Base-by-base conservation (phyloP, 1,140 invertebrate genomes). In the Aethina tumida region DNA sequence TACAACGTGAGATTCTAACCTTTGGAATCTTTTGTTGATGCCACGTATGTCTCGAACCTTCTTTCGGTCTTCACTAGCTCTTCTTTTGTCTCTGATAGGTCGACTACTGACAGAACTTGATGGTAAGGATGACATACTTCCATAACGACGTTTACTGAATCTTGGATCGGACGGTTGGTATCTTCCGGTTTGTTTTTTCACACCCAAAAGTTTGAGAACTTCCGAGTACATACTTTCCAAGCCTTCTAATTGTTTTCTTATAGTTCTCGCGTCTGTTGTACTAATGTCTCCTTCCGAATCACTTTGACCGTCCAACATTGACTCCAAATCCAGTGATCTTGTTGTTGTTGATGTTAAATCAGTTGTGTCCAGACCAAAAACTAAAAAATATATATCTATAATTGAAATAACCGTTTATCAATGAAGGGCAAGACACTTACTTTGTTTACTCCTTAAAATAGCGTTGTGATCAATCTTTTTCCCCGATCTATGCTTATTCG, bases 1-100 rank as follows among this genome's bases (percentile, higher is more conserved):
- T 5, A 93, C 86, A 7, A 94, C 88, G 59, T 95, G 90, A 5
- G 85, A 86, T 63, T 95, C 91, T 32, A 95, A 64, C 10, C 87
- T 68, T 61, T 92, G 86, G 62, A 94, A 92, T 33, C 89, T 69
- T 60, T 87, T 86, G 56, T 88, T 87, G 56, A 87, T 79, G 44
- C 79, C 79, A 78, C 89, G 65, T 7, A 81, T 68, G 53, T 85
- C 81, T 60, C 81, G 75, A 47, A 77, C 73, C 68, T 84, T 84
- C 60, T 83, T 81, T 36, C 79, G 67, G 31, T 82, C 76, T 27
- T 78, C 71, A 10, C 30, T 67, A 62, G 27, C 68, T 30, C 70
- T 66, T 47, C 77, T 55, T 54, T 79, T 77, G 40, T 79, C 75
- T 32, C 77, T 59, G 9, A 79, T 71, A 18, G 80, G 80, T 38